phyloP scores from a whole-genome alignment of 2,113 vertebrate species.

The Leucosticte australis region DNA sequence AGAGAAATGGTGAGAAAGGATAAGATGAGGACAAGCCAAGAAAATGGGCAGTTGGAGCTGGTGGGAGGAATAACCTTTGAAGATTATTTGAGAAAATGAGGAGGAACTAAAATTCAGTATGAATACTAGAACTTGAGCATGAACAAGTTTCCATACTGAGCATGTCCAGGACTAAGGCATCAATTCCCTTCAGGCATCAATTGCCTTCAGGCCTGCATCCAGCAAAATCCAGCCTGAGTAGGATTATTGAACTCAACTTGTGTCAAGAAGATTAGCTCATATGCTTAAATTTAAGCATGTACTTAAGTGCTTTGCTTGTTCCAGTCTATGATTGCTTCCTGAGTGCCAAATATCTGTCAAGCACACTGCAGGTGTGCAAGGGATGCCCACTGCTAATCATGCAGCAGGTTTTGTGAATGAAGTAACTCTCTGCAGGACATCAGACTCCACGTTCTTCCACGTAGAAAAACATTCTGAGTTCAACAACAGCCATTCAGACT shows the following conservation, averaged over 20 bases:
- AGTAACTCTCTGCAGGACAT: background rate
- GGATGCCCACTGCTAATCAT: background rate
- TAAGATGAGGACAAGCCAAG: background rate
- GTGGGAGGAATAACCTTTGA: background rate
- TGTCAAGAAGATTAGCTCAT: background rate
- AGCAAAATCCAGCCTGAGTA: background rate
- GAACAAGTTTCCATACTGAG: background rate
- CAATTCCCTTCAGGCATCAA: background rate
- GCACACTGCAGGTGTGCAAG: background rate
- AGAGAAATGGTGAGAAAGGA: conserved; percentile 17
- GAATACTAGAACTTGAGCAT: background rate
- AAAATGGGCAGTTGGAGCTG: background rate
- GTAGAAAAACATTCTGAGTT: background rate
- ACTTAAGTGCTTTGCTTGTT: background rate
- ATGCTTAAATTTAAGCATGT: background rate
- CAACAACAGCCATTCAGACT: background rate
- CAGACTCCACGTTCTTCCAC: background rate
- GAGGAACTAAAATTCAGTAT: background rate
- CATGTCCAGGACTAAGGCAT: background rate
- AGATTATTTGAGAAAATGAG: background rate
- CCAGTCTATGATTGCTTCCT: background rate
- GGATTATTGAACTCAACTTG: background rate
- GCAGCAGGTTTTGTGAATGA: background rate
- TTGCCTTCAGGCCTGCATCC: background rate
- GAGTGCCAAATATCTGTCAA: background rate